Evolutionary conservation across 2,113 vertebrate genomes (phyloP).

Genomic region (Anarhynchus alexandrinus): DNA sequence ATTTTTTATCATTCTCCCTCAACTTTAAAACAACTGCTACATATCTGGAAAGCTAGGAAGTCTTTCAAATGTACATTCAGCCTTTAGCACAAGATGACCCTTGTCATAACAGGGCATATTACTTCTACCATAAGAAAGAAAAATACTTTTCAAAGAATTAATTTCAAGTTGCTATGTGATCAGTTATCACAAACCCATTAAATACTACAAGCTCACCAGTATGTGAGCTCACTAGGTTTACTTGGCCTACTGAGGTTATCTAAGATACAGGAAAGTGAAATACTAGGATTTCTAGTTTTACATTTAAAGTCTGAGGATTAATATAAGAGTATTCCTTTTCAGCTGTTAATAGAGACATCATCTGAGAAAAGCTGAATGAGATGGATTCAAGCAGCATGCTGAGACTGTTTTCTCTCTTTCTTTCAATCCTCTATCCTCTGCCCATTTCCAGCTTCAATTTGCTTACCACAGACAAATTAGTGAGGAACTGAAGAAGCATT

Average conservation of each 20-base stretch:
- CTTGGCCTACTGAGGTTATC: not conserved
- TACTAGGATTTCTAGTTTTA: not conserved
- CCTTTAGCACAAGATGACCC: not conserved
- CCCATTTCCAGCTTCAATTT: not conserved
- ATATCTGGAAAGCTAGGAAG: not conserved
- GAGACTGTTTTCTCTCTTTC: not conserved
- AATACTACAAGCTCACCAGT: not conserved
- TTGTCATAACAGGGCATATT: not conserved
- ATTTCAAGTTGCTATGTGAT: not conserved
- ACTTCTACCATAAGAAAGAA: not conserved
- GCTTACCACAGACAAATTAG: not conserved
- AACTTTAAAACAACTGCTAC: not conserved
- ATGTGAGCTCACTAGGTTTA: not conserved
- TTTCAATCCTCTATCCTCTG: not conserved
- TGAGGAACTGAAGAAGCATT: not conserved
- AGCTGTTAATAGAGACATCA: not conserved
- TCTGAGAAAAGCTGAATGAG: not conserved
- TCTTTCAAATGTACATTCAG: not conserved
- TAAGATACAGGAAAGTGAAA: not conserved
- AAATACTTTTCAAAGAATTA: not conserved
- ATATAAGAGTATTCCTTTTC: not conserved
- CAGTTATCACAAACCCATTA: not conserved
- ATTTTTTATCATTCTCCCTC: not conserved
- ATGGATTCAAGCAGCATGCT: not conserved
- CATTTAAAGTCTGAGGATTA: not conserved